Evolutionary conservation across 2,113 vertebrate species (phyloP).

Genomic region (Cyrtonyx montezumae): DNA sequence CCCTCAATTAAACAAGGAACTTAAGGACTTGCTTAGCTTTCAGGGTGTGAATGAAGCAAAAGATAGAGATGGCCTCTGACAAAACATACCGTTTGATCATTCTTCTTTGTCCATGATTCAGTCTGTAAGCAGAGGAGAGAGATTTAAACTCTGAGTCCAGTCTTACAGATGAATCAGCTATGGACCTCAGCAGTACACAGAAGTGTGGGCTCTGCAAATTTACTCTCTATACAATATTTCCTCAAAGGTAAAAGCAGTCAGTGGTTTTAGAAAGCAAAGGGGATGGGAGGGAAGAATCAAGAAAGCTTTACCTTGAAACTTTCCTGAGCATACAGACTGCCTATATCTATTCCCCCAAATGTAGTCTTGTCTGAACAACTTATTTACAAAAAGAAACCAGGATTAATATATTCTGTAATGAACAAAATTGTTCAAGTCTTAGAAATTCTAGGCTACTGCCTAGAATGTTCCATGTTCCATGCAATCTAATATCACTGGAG

Average conservation of each 20-base stretch:
- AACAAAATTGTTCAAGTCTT: not conserved
- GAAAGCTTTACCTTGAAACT: not conserved
- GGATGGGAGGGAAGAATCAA: too few species aligned
- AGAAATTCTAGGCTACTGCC: not conserved
- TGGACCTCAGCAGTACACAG: not conserved
- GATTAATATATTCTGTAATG: not conserved
- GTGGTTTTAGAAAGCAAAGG: not conserved
- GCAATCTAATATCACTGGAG: conserved; percentile 32
- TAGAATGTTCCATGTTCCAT: not conserved
- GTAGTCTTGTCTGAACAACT: not conserved
- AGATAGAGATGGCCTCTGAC: not conserved
- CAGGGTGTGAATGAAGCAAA: not conserved
- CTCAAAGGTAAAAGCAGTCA: not conserved
- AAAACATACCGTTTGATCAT: not conserved
- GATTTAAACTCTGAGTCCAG: not conserved
- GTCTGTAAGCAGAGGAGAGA: not conserved
- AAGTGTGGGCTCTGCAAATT: not conserved
- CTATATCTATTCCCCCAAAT: not conserved
- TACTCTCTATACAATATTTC: not conserved
- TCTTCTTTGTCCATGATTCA: not conserved
- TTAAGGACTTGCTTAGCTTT: conserved; percentile 35
- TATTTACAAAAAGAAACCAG: not conserved
- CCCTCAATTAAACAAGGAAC: conserved; percentile 17
- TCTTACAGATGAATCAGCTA: not conserved
- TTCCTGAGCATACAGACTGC: not conserved